Evolutionary conservation across 1,140 invertebrate species (phyloP).

Genomic region (Brachystomella parvula): DNA sequence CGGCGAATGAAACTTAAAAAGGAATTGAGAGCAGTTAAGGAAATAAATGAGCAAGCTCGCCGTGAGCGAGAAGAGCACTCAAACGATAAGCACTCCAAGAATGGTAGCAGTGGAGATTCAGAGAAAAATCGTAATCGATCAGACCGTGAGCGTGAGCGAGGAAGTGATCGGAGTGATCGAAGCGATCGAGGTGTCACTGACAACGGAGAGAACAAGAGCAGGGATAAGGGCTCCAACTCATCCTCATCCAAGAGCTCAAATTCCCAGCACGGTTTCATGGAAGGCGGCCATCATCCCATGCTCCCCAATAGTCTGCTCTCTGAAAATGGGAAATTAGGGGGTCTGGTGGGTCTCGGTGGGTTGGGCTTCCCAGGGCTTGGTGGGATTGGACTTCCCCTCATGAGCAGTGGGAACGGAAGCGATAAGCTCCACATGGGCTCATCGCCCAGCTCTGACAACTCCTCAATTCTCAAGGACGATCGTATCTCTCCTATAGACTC

Average conservation of each 20-base stretch:
- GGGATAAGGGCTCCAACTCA: neutral
- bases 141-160: conserved; percentile 24
- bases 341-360: conserved; percentile 6
- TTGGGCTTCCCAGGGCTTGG: conserved; percentile 19
- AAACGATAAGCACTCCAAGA: conserved; percentile 76
- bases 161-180: conserved; percentile 35
- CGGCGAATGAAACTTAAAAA: conserved; percentile 97
- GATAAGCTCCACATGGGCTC: conserved; percentile 20
- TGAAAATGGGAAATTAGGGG: neutral
- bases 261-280: neutral
- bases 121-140: conserved; percentile 18
- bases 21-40: conserved; percentile 81
- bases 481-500: conserved; percentile 38
- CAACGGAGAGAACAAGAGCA: conserved; percentile 26
- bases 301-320: neutral
- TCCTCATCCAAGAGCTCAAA: neutral
- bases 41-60: conserved; percentile 87
- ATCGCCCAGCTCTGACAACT: conserved; percentile 30
- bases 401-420: conserved; percentile 15
- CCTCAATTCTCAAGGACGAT: conserved; percentile 36
- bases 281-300: neutral
- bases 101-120: conserved; percentile 51
- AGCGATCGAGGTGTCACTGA: conserved; percentile 25
- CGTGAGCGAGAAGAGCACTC: conserved; percentile 83
- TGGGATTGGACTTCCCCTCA: conserved; percentile 15